These are phyloP conservation scores for Mya arenaria DNA, from an alignment of 1,140 invertebrate species.

Conservation along the genomic window DNA sequence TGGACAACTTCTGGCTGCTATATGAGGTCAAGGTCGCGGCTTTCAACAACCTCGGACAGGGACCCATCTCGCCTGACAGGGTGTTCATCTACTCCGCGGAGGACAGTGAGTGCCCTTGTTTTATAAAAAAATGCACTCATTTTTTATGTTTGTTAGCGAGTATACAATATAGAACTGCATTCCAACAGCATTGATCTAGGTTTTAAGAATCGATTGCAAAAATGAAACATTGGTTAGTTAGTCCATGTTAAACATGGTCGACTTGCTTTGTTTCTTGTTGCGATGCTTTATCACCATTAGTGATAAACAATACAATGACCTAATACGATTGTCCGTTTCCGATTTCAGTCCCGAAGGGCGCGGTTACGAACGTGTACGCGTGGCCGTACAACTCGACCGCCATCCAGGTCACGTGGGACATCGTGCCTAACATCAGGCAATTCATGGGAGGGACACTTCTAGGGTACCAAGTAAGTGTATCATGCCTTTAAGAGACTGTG, in stretches of 20 bases:
- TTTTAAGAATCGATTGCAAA: too few species aligned
- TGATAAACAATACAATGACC: not conserved
- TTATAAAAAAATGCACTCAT: too few species aligned
- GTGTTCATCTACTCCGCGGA: slow-evolving; percentile 94
- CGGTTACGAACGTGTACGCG: slow-evolving; percentile 91
- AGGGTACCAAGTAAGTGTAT: slow-evolving; percentile 94
- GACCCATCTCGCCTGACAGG: slow-evolving; percentile 90
- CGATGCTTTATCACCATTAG: not conserved
- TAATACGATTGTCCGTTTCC: not conserved
- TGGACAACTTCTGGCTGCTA: slow-evolving; percentile 90
- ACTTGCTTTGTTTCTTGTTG: not conserved
- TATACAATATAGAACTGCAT: too few species aligned
- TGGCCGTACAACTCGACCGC: slow-evolving; percentile 94
- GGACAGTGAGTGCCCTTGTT: slow-evolving; percentile 85
- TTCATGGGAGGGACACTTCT: slow-evolving; percentile 94
- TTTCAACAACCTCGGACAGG: slow-evolving; percentile 90
- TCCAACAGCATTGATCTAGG: too few species aligned
- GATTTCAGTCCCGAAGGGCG: slow-evolving; percentile 90
- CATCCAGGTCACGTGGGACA: slow-evolving; percentile 94
- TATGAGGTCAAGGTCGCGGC: slow-evolving; percentile 94
- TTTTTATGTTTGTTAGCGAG: too few species aligned
- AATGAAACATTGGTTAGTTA: too few species aligned
- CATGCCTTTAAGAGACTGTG: too few species aligned
- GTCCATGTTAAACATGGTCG: not conserved
- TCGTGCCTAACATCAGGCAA: slow-evolving; percentile 92